Evolutionary conservation across 2,797 vertebrate species (phyloP).

Genomic region (Pogoniulus pusillus): DNA sequence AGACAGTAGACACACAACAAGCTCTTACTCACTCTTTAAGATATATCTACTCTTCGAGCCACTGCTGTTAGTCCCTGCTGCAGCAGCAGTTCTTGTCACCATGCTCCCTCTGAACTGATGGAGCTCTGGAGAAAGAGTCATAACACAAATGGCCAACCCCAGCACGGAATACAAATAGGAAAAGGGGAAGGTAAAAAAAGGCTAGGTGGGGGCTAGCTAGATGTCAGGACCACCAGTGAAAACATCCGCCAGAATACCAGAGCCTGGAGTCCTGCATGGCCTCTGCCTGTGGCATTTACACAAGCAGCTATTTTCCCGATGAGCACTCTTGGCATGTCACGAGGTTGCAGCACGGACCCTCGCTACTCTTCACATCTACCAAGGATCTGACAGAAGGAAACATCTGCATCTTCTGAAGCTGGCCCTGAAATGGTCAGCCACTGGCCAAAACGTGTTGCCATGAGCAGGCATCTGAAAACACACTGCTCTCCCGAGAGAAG

Average conservation of each 20-base stretch:
- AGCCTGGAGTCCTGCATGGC: background rate
- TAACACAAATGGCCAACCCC: rapidly evolving
- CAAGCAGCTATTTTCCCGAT: background rate
- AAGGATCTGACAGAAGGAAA: rapidly evolving
- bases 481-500: background rate
- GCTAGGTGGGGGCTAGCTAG: background rate
- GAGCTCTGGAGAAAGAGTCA: background rate
- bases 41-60: background rate
- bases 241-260: background rate
- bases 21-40: background rate
- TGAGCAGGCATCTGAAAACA: background rate
- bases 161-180: background rate
- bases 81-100: background rate
- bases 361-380: background rate
- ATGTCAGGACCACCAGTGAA: background rate
- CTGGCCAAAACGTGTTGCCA: background rate
- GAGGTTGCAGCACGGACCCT: rapidly evolving
- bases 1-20: background rate
- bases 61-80: background rate
- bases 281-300: background rate
- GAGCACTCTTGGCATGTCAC: rapidly evolving
- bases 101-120: background rate
- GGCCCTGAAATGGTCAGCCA: background rate
- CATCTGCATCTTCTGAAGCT: rapidly evolving
- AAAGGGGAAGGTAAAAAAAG: background rate